Evolutionary conservation across 2,888 invertebrate genomes (phyloP).

Genomic region (Cephus pygmeus): DNA sequence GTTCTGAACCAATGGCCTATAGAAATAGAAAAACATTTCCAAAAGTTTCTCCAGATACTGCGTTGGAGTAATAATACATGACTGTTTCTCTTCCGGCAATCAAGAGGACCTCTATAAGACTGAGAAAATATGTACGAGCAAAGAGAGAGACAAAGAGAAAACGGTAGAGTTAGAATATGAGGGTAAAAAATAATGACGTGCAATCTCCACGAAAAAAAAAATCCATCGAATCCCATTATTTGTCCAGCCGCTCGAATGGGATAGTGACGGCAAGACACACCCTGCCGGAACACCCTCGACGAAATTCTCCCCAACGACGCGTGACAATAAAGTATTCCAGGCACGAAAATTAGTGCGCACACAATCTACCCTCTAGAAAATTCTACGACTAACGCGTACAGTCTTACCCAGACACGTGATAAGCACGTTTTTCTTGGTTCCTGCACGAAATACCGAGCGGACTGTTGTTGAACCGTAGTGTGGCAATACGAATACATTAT

Average conservation of each 20-base stretch:
- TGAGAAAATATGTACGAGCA: neutral
- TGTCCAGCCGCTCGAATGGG: neutral
- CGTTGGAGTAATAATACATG: neutral
- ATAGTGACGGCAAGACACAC: neutral
- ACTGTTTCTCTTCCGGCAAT: neutral
- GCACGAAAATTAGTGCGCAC: neutral
- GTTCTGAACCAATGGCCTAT: neutral
- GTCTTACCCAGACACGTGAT: neutral
- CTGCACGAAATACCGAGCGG: neutral
- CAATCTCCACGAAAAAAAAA: neutral
- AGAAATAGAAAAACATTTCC: neutral
- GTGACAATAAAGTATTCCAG: neutral
- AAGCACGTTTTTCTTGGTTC: neutral
- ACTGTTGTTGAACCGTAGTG: neutral
- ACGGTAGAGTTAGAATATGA: neutral
- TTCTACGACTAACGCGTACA: neutral
- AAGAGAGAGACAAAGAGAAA: neutral
- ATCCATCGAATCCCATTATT: neutral
- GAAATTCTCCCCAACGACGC: neutral
- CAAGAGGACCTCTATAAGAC: neutral
- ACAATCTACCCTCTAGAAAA: neutral
- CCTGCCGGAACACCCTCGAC: neutral
- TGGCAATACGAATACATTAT: neutral
- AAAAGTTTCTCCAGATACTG: neutral
- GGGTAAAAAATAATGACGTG: neutral